Evolutionary conservation across 2,888 invertebrate genomes (phyloP), one percentile per base, ranked within the genome.

Genomic region (Pristionchus entomophagus): DNA sequence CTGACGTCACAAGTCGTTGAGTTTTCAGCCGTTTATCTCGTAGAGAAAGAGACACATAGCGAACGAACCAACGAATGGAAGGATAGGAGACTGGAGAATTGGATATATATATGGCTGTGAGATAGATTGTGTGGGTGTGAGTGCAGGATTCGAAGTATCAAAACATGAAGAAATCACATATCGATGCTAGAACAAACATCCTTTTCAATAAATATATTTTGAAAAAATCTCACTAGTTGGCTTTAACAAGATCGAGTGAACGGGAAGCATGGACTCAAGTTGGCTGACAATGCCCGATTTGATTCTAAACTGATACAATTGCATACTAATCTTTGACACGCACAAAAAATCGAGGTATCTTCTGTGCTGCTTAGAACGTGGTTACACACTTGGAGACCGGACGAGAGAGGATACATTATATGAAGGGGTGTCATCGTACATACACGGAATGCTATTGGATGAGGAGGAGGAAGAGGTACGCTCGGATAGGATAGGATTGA

Each of bases 1-100:
- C 45, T 45, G 45, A 10, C 14, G 6, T 45, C 45, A 14, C 6
- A 45, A 45, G 6, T 45, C 8, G 14, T 12, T 35, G 32, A 17
- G 73, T 73, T 73, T 69, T 73, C 26, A 73, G 12, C 73, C 73
- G 17, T 73, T 73, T 73, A 73, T 73, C 73, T 73, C 73, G 73
- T 73, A 73, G 41, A 41, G 41, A 41, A 26, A 1, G 73, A 73
- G 73, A 73, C 73, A 73, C 73, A 73, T 73, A 73, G 73, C 73
- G 73, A 73, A 73, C 73, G 41, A 73, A 73, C 73, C 73, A 73
- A 45, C n/a, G 73, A 69, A 69, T 35, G 41, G 32, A 65, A 26
- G 73, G 73, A 41, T 45, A n/a, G 19, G n/a, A 73, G 73, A n/a
- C n/a, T 45, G 0, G 65, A 35, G 65, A 29, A 59, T 17, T 22